Evolutionary conservation across 2,113 vertebrate genomes (phyloP), one percentile per base, ranked within the genome.

Genomic region (Megatriorchis doriae): DNA sequence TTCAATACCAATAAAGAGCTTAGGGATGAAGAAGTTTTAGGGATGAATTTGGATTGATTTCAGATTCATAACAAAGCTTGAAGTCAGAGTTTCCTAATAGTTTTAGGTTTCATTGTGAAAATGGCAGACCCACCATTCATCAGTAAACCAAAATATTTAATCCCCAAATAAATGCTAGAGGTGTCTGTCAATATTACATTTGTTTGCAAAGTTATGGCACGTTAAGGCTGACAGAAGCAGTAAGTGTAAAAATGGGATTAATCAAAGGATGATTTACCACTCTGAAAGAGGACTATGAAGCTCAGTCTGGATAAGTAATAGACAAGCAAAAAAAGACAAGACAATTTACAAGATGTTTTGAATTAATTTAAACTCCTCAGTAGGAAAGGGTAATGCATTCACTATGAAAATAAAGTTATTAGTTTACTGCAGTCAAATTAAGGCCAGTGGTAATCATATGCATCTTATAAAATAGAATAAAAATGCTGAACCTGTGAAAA

Each of bases 231-330:
- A 90, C 79, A 85, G 62, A 85, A 83, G 71, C 63, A 78, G 48
- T 38, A 66, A 90, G 74, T 86, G 75, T 72, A 86, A 87, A 94
- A 96, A 91, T 91, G 66, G 61, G 84, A 95, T 96, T 91, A 96
- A 89, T 85, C 78, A 59, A 62, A 92, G 66, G 40, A 47, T 80
- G 66, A 65, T 85, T 94, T 94, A 85, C 38, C 17, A 38, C 59
- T 90, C 53, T 90, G 75, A 82, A 72, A 93, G 52, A 89, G 66
- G 65, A 59, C 59, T 90, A 78, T 50, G 81, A 88, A 86, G 61
- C 43, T 91, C 66, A 66, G 32, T 66, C 70, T 70, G 78, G 40
- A 3, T 87, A 85, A 93, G 45, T 85, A 93, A 89, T 72, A 86
- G 48, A 45, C 74, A 94, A 80, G 93, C 45, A 88, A 81, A 93